Evolutionary conservation across 2,888 invertebrate genomes (phyloP).

Genomic region (Hipparchia sbordonii): DNA sequence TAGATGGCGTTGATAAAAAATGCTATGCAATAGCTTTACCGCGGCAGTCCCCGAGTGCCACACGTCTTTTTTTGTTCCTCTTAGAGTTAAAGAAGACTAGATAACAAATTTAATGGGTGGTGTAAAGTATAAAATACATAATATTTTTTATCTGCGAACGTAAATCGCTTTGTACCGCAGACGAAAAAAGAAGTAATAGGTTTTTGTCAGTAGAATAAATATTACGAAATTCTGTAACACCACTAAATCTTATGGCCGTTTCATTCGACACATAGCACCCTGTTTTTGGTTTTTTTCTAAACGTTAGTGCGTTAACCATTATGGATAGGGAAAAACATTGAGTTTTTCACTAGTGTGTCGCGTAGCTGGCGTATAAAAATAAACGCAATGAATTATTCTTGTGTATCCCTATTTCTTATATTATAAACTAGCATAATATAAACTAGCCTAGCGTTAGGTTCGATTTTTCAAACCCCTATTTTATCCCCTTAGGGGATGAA

Average conservation of each 20-base stretch:
- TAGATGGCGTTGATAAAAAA: too few species aligned
- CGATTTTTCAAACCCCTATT: too few species aligned
- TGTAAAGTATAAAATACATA: neutral
- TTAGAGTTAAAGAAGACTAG: neutral
- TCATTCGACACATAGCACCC: slow-evolving; percentile 18
- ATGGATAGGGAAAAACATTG: slow-evolving; percentile 14
- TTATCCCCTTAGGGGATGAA: too few species aligned
- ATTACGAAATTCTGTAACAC: slow-evolving; percentile 18
- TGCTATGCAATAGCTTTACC: too few species aligned
- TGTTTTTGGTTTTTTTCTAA: slow-evolving; percentile 16
- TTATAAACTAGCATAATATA: too few species aligned
- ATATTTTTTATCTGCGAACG: slow-evolving; percentile 7
- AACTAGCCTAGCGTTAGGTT: too few species aligned
- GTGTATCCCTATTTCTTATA: neutral
- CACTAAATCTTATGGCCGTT: slow-evolving; percentile 23
- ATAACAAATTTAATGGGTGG: neutral
- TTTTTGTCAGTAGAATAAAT: slow-evolving; percentile 14
- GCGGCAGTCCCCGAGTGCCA: too few species aligned
- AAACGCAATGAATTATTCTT: slow-evolving; percentile 3
- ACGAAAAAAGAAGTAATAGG: neutral
- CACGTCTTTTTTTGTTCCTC: neutral
- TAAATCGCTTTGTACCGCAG: slow-evolving; percentile 9
- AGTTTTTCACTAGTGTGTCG: neutral
- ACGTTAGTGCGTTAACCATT: slow-evolving; percentile 19
- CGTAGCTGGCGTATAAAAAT: neutral